Conservation (phyloP, 1,140 invertebrate genomes). For the Pseudoatta argentina region DNA sequence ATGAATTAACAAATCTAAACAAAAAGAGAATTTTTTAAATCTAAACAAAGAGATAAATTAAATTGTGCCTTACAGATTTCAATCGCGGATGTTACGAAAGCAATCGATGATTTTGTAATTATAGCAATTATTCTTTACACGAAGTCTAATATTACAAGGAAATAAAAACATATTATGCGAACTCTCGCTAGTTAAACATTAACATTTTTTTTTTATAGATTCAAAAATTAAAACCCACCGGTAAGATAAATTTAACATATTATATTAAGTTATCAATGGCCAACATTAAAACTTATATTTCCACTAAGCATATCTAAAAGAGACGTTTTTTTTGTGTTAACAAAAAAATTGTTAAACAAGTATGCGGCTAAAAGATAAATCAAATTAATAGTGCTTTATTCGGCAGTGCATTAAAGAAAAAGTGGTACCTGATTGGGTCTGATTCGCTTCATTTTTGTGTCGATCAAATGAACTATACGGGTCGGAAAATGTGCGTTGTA, state of each 20-base stretch:
- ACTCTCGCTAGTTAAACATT: background rate
- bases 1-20: no score
- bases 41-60: background rate
- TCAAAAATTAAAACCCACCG: background rate
- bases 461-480: background rate
- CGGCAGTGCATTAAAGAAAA: background rate
- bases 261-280: background rate
- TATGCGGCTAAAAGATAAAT: background rate
- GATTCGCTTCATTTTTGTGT: background rate
- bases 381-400: background rate
- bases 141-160: background rate
- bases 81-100: background rate
- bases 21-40: background rate
- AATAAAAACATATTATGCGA: background rate
- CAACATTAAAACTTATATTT: background rate
- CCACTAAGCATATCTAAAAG: background rate
- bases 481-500: background rate
- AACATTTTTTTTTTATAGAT: background rate
- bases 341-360: background rate
- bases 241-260: background rate
- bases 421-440: constrained; percentile 24
- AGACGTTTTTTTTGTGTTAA: background rate
- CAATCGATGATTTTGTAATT: background rate
- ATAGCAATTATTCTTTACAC: background rate
- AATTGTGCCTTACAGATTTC: background rate